Percentiles rank a stretch among this genome's conserved stretches.
These are phyloP conservation scores for Anguilla marmorata DNA, from an alignment of 2,797 vertebrate species.

Conservation along the genomic window DNA sequence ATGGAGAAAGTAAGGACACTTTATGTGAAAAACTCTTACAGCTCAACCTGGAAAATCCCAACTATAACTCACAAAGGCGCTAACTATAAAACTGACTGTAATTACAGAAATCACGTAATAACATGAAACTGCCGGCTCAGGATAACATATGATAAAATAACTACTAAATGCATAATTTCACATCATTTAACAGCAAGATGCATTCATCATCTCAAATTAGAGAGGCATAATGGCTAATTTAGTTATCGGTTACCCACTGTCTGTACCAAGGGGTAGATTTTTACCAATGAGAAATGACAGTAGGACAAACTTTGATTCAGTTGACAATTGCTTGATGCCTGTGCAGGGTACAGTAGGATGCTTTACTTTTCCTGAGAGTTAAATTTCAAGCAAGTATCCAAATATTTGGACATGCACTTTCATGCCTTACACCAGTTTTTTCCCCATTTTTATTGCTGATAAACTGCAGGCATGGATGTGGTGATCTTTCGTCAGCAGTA, in stretches of 20 bases:
- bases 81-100: background rate
- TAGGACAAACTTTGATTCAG: too few relatives aligned
- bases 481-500: background rate
- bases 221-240: too few relatives aligned
- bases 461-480: background rate
- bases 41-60: background rate
- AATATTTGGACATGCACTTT: too few relatives aligned
- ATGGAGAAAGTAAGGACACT: background rate
- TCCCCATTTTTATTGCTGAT: background rate
- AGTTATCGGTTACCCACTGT: too few relatives aligned
- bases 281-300: too few relatives aligned
- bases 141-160: background rate
- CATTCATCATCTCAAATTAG: background rate
- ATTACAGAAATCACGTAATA: background rate
- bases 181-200: background rate
- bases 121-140: background rate
- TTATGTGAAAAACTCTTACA: background rate
- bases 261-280: too few relatives aligned
- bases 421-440: background rate
- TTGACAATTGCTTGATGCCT: too few relatives aligned
- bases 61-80: background rate
- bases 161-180: background rate
- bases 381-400: too few relatives aligned
- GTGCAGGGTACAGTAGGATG: too few relatives aligned
- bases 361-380: too few relatives aligned